Evolutionary conservation across 1,140 invertebrate species (phyloP).

Genomic region (Caligus rogercresseyi): DNA sequence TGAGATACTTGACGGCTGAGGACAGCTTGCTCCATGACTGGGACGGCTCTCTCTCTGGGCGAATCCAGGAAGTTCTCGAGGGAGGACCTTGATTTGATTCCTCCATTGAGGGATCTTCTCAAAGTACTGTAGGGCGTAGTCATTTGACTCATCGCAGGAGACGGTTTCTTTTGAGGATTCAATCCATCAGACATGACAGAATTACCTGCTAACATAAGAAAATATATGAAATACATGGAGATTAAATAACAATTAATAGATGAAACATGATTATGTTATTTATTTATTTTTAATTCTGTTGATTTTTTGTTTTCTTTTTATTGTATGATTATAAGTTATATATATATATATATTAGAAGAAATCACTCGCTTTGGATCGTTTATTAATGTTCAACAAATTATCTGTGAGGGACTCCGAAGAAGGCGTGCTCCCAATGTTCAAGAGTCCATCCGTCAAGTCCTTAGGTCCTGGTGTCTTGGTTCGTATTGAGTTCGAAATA

Average conservation of each 20-base stretch:
- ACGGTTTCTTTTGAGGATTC: background rate
- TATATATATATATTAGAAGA: background rate
- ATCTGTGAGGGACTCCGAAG: background rate
- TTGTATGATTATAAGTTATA: background rate
- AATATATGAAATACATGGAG: background rate
- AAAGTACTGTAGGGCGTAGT: background rate
- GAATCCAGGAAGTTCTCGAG: conserved; percentile 1
- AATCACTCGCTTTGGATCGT: background rate
- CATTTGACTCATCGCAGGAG: background rate
- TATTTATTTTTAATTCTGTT: too few relatives aligned
- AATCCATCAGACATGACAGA: background rate
- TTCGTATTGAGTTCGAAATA: background rate
- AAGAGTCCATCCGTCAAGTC: conserved; percentile 15
- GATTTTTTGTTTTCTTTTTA: too few relatives aligned
- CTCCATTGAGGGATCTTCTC: background rate
- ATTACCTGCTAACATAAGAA: background rate
- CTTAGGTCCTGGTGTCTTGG: background rate
- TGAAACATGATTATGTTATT: too few relatives aligned
- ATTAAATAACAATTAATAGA: background rate
- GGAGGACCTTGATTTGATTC: background rate
- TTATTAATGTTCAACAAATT: background rate
- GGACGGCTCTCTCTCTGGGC: background rate
- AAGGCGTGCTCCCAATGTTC: background rate
- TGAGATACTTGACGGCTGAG: background rate
- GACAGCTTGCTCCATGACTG: background rate